Conservation (phyloP, 2,113 vertebrate genomes). For the Mus musculus region GRCm39 chr13:102152001-102152500, state of each 20-base stretch:
- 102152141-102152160: neutral
- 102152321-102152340: neutral
- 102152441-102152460: neutral
- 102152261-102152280: neutral
- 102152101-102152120: neutral
- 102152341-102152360: neutral
- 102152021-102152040: neutral
- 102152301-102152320: neutral
- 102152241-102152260: neutral
- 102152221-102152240: neutral
- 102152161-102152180: neutral
- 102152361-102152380: neutral
- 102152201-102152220: neutral
- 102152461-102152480: neutral
- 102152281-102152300: neutral
- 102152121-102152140: constrained; percentile 1
- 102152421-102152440: neutral
- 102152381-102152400: too few species aligned
- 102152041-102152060: constrained; percentile 26
- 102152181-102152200: neutral
- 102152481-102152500: neutral
- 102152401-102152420: neutral
- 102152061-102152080: constrained; percentile 7
- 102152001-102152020: neutral
- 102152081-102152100: neutral